Evolutionary conservation across 2,113 vertebrate genomes (phyloP), one percentile per base, ranked within the genome.

Genomic region (Buteo buteo): DNA sequence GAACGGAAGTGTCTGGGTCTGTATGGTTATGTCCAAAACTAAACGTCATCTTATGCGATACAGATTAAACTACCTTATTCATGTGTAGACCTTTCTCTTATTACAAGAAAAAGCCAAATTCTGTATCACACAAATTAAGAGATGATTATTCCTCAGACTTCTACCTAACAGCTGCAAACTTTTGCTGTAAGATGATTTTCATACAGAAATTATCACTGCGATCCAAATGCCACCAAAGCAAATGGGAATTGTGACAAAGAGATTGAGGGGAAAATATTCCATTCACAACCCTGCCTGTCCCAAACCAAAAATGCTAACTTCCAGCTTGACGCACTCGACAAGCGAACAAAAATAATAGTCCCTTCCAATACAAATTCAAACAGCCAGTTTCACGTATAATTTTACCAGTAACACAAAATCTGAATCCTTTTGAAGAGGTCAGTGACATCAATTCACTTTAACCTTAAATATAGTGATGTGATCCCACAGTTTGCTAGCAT

Each of bases 201-300:
- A 10, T 1, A 16, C 0, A 66, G 4, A 81, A 83, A 78, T 55
- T 47, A 4, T 22, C 40, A 34, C 2, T 4, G 24, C 3, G 5
- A 72, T 25, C 36, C 40, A 44, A 74, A 76, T 6, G 45, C 62
- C 58, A 79, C 62, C 70, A 52, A 67, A 55, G 8, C 31, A 32
- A 66, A 38, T 0, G 3, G 42, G 64, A 86, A 71, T 8, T 40
- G 40, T 21, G 50, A 55, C 45, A 58, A 34, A 50, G 67, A 52
- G 31, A 36, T 0, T 2, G 24, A 65, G 21, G 16, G 29, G 34
- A 52, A 62, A 73, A 61, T 5, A 54, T 3, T 21, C 76, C 29
- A 4, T 11, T 45, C 52, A 36, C 24, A 38, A 81, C 6, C 28
- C 21, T 4, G 36, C 42, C 44, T 2, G 4, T 54, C 59, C 18